These are phyloP conservation scores for Athalia cordata DNA, from an alignment of 2,888 invertebrate species.

Conservation along the genomic window DNA sequence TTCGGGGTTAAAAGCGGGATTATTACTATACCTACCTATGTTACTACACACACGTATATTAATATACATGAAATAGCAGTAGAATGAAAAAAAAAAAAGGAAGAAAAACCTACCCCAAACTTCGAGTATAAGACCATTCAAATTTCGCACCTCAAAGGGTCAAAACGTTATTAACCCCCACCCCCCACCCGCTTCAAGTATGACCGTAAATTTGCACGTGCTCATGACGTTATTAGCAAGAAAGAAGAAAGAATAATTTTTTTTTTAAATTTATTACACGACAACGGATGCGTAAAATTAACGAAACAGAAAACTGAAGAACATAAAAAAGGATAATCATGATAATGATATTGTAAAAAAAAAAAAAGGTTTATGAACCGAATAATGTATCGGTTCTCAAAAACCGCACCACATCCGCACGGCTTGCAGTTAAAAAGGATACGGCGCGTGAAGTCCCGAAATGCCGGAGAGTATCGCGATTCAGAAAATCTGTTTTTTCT, in stretches of 20 bases:
- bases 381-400: constrained; percentile 25
- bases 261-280: no score
- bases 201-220: no score
- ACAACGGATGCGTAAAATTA: no score
- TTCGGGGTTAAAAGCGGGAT: constrained; percentile 19
- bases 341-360: constrained; percentile 1
- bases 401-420: constrained; percentile 38
- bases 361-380: background rate
- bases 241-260: no score
- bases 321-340: background rate
- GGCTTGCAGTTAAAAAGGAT: background rate
- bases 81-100: background rate
- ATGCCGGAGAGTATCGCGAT: constrained; percentile 14
- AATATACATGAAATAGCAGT: background rate
- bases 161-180: no score
- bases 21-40: no score
- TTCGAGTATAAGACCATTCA: no score
- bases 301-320: background rate
- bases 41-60: background rate
- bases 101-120: background rate
- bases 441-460: constrained; percentile 17
- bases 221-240: no score
- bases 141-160: no score
- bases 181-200: no score
- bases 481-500: background rate